phyloP scores from a whole-genome alignment of 2,888 invertebrate species.

The Pseudococcus jackbeardsleyi region DNA sequence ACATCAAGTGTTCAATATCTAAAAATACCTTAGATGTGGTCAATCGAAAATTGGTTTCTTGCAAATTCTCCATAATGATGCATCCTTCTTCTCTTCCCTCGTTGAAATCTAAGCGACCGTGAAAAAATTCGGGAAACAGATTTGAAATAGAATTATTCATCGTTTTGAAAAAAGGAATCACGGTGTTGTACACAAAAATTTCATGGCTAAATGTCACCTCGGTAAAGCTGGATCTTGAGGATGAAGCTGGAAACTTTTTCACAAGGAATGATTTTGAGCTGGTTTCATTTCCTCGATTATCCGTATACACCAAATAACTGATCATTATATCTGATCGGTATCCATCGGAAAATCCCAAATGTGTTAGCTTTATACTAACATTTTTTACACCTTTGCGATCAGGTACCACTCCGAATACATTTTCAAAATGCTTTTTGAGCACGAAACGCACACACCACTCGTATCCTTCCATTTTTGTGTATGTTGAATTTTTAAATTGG shows the following conservation, averaged over 20 bases:
- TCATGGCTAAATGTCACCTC: not conserved
- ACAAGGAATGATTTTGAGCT: not conserved
- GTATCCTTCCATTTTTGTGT: not conserved
- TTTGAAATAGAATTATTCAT: not conserved
- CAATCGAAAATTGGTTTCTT: not conserved
- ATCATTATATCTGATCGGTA: not conserved
- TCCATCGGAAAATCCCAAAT: not conserved
- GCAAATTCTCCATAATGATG: not conserved
- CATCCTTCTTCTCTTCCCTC: constrained; percentile 4
- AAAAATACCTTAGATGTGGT: not conserved
- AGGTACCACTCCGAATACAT: not conserved
- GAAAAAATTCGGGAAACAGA: too few species aligned
- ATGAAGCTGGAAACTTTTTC: not conserved
- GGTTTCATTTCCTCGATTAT: not conserved
- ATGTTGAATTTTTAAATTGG: too few species aligned
- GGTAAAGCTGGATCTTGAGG: not conserved
- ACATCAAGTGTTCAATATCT: not conserved
- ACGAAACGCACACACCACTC: not conserved
- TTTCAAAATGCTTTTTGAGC: not conserved
- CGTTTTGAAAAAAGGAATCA: not conserved
- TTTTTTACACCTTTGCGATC: not conserved
- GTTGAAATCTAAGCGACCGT: not conserved
- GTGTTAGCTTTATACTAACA: not conserved
- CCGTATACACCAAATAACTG: not conserved
- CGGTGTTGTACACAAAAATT: not conserved